Conservation (phyloP, 2,888 invertebrate species). For the Agapetus fuscipes region DNA sequence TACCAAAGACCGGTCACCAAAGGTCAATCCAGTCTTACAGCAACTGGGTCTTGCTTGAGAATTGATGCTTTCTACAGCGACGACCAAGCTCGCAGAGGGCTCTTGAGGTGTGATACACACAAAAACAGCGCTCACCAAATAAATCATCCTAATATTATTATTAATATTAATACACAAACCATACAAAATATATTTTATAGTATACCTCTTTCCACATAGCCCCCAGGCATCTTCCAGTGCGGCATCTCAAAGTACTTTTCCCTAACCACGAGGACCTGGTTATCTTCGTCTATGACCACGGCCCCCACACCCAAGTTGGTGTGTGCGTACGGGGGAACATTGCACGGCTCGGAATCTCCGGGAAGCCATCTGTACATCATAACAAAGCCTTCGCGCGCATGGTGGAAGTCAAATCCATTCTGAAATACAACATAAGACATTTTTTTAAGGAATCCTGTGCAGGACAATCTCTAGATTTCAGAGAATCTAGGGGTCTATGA, state of each 20-base stretch:
- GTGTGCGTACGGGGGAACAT: conserved; percentile 71
- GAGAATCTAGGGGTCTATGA: no score
- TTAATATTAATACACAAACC: no score
- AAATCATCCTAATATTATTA: no score
- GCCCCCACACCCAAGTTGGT: conserved; percentile 76
- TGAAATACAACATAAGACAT: conserved; percentile 31
- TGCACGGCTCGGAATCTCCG: conserved; percentile 40
- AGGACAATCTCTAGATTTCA: no score
- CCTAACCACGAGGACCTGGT: conserved; percentile 70
- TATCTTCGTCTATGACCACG: conserved; percentile 67
- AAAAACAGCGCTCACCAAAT: no score
- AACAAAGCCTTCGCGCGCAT: conserved; percentile 69
- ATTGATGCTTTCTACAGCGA: no score
- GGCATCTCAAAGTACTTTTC: conserved; percentile 54
- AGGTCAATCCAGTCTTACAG: no score
- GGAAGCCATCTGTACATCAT: conserved; percentile 79
- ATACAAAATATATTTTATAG: conserved; percentile 3
- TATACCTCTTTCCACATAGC: conserved; percentile 76
- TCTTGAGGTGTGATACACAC: no score
- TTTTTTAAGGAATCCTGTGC: no score
- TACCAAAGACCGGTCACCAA: no score
- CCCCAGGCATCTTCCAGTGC: conserved; percentile 89
- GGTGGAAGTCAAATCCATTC: conserved; percentile 81
- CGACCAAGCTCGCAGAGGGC: no score
- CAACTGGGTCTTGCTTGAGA: no score